Percentiles rank a stretch among this genome's conserved stretches.
Conservation (phyloP, 2,888 invertebrate genomes). For the Ophioninae sp. region DNA sequence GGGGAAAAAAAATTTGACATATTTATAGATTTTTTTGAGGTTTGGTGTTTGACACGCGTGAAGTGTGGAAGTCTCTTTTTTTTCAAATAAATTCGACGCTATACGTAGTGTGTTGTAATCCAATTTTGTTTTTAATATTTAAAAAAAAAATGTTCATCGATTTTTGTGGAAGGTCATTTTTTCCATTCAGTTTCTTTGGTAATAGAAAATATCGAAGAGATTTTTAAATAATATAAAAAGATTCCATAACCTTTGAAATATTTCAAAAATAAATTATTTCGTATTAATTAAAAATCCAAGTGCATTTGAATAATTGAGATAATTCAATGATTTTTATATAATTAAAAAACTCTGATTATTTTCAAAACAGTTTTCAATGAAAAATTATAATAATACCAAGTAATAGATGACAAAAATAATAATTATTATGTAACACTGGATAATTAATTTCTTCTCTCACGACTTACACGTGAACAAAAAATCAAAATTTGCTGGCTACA, state of each 20-base stretch:
- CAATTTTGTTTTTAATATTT: neutral
- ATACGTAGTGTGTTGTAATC: conserved; percentile 5
- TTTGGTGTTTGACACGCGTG: conserved; percentile 13
- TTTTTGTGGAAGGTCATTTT: neutral
- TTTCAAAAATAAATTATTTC: too few species aligned
- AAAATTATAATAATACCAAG: neutral
- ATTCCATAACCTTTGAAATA: too few species aligned
- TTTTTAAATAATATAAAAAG: neutral
- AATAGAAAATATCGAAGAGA: neutral
- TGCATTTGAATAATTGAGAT: too few species aligned
- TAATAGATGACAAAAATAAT: neutral
- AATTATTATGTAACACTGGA: too few species aligned
- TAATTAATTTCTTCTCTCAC: neutral
- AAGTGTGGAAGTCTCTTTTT: conserved; percentile 9
- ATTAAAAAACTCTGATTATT: too few species aligned
- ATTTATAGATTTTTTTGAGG: conserved; percentile 1
- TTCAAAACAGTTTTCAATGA: too few species aligned
- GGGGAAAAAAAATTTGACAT: conserved; percentile 15
- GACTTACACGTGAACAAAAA: neutral
- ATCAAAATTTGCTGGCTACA: neutral
- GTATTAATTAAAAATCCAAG: too few species aligned
- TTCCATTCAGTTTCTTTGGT: neutral
- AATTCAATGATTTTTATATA: too few species aligned
- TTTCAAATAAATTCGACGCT: neutral
- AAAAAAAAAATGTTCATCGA: neutral